Evolutionary conservation across 2,888 invertebrate genomes (phyloP), one percentile per base, ranked within the genome.

Genomic region (Cenopis cana): DNA sequence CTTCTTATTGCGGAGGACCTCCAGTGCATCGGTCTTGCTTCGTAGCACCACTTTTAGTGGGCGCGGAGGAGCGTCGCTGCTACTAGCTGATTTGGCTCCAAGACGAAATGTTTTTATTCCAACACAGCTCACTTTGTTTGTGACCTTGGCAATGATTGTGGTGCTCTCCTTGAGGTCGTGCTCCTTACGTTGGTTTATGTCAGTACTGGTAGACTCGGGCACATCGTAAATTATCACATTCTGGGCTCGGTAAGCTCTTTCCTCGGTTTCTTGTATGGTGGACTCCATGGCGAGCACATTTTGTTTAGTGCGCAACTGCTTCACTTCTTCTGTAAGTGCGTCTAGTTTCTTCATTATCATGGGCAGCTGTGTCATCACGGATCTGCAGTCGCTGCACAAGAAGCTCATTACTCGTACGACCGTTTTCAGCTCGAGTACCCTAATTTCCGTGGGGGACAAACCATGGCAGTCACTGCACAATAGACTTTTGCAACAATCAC

Each of bases 171-270:
- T 46, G 14, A 20, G 20, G 52, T 52, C 55, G 14, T 55, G 55
- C 14, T 55, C 29, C 12, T 55, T 55, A 4, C 55, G 29, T 5
- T 55, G 12, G 12, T 14, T n/a, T 12, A 29, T 5, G 12, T 55
- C 55, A 2, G 3, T 12, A 6, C 55, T 55, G 4, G 29, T 4
- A 14, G 55, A 55, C 29, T 55, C 55, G 2, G 29, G 12, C 2
- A 54, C 24, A 54, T 54, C 54, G 24, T 54, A 24, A 20, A 54
- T 54, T 24, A 55, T 55, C 3, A 55, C 29, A 33, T 55, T 55
- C 0, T 11, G 29, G 11, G 55, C 12, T n/a, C 55, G 12, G n/a
- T 29, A 29, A 2, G 55, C 14, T n/a, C 55, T 55, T 9, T 55
- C 29, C 8, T 12, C 3, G 0, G 29, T 29, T 29, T 55, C 55